Conservation (phyloP, 1,140 invertebrate species). For the Zaprionus inermis region DNA sequence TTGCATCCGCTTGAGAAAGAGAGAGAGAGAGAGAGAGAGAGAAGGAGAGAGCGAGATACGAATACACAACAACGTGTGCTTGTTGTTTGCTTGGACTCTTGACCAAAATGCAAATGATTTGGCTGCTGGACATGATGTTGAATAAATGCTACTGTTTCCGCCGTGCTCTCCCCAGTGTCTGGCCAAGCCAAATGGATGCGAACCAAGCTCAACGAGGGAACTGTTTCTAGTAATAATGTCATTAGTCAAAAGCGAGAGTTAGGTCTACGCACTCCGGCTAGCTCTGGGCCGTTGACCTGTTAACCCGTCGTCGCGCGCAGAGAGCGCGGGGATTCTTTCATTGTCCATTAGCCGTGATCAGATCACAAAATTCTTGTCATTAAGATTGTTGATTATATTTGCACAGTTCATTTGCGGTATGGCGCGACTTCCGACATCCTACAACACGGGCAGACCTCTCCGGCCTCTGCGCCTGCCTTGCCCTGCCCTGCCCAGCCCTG, state of each 20-base stretch:
- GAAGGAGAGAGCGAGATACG: neutral
- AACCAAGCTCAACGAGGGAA: neutral
- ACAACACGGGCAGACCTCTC: neutral
- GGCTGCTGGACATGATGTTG: neutral
- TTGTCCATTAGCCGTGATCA: conserved; percentile 17
- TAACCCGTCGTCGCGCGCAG: neutral
- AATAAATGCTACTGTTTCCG: neutral
- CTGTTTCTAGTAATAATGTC: neutral
- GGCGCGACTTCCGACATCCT: conserved; percentile 9
- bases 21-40: neutral
- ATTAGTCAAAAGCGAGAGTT: neutral
- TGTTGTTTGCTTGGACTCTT: conserved; percentile 11
- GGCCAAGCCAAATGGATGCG: neutral
- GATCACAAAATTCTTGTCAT: conserved; percentile 72
- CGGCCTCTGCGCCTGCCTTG: neutral
- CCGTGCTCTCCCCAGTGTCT: neutral
- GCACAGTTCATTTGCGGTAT: conserved; percentile 40
- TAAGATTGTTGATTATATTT: conserved; percentile 70
- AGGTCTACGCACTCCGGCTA: neutral
- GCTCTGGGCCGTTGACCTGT: neutral
- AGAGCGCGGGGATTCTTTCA: neutral
- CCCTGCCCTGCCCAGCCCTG: neutral
- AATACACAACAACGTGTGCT: conserved; percentile 1
- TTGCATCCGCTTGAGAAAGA: conserved; percentile 10
- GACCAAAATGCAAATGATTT: conserved; percentile 60